Base-by-base conservation (phyloP, 2,888 invertebrate genomes). In the Yponomeuta malinellus region DNA sequence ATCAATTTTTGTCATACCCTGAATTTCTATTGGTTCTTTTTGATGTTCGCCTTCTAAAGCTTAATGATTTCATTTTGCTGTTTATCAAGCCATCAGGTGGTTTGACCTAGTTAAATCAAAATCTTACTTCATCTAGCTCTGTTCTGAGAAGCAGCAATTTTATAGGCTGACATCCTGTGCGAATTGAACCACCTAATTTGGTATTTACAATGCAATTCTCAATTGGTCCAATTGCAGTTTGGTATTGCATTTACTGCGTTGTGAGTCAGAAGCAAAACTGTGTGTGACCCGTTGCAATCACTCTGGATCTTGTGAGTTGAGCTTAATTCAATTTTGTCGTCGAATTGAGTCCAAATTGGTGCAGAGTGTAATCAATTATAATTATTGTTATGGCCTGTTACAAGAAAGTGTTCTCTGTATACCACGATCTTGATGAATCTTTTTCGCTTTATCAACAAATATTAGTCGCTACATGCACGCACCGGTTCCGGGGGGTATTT, bases 221-320 rank as follows among this genome's bases (percentile, higher is more conserved):
- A 31, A 65, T 65, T 65, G n/a, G 65, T 33, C 33, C 31, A 29
- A 65, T 65, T 65, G 65, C 65, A 65, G 31, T 65, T 29, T 29
- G 65, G 65, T 1, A 33, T 65, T 33, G 65, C 31, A 31, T 65
- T 65, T 65, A 65, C 33, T 10, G 65, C 33, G 8, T 63, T 63
- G 63, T 15, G 63, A 29, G 43, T 43, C 43, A 43, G 43, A 43
- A 43, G 43, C 8, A 43, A 43, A 43, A 43, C 6, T 43, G 43
- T 43, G 43, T 59, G 52, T 59, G 52, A 59, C 52, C 52, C 52
- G 15, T 59, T 59, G 12, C 15, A 15, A 15, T 5, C 52, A 59
- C 12, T 1, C 43, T 59, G 15, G 52, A 59, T 59, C 52, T 59
- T 15, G 52, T 59, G 52, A 59, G 15, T 15, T 15, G 52, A 8